Evolutionary conservation across 2,797 vertebrate species (phyloP).

Genomic region (Hydrocynus forskahlii): DNA sequence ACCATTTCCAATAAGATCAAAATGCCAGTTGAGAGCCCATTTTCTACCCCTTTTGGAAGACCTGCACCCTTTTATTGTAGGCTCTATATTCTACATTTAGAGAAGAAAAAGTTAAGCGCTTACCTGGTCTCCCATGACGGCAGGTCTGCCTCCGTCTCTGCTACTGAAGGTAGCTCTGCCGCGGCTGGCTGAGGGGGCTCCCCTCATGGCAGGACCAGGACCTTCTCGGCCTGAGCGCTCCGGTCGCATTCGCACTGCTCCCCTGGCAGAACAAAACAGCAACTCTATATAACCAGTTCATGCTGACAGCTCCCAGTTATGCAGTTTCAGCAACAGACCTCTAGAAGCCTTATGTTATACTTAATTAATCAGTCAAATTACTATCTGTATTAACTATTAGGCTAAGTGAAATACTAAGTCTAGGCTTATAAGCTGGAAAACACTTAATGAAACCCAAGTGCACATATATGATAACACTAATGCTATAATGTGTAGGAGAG

Average conservation of each 20-base stretch:
- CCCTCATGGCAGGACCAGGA: slow-evolving; percentile 82
- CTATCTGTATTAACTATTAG: too few relatives aligned
- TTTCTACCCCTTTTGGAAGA: too few relatives aligned
- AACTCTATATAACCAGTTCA: not conserved
- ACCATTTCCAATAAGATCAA: not conserved
- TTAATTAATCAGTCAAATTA: too few relatives aligned
- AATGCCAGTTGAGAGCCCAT: too few relatives aligned
- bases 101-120: slow-evolving; percentile 51
- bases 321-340: not conserved
- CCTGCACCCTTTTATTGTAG: too few relatives aligned
- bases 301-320: not conserved
- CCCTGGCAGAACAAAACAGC: slow-evolving; percentile 61
- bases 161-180: slow-evolving; percentile 85
- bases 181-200: slow-evolving; percentile 80
- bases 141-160: slow-evolving; percentile 84
- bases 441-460: too few relatives aligned
- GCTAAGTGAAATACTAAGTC: too few relatives aligned
- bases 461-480: too few relatives aligned
- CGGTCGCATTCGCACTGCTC: slow-evolving; percentile 77
- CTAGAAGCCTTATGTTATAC: too few relatives aligned
- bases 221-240: slow-evolving; percentile 90
- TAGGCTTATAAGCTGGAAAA: too few relatives aligned
- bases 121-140: slow-evolving; percentile 86
- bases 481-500: too few relatives aligned
- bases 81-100: too few relatives aligned